Conservation (phyloP, 2,797 vertebrate species). For the Trachurus trachurus region DNA sequence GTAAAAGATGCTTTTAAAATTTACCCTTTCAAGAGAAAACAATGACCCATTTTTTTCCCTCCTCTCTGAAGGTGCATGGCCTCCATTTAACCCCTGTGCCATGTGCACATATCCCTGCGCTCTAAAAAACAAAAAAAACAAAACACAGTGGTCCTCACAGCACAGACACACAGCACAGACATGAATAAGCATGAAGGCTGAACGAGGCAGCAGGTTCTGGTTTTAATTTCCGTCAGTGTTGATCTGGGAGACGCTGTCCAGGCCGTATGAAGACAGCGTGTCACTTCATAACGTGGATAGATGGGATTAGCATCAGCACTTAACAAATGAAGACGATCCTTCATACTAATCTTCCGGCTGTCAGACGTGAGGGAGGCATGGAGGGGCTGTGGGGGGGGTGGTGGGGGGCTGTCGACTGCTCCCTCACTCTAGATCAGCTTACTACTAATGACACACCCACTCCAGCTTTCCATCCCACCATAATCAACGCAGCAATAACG, state of each 20-base stretch:
- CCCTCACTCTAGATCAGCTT: constrained; percentile 67
- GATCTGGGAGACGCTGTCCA: constrained; percentile 57
- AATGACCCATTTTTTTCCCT: background rate
- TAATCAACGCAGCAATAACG: constrained; percentile 51
- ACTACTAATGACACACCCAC: constrained; percentile 73
- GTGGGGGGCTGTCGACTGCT: constrained; percentile 40
- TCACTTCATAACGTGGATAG: constrained; percentile 73
- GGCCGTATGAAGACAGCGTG: constrained; percentile 64
- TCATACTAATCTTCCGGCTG: constrained; percentile 77
- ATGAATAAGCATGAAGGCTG: constrained; percentile 44
- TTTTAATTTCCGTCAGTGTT: constrained; percentile 72
- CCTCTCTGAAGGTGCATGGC: too few species aligned
- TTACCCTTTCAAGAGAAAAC: background rate
- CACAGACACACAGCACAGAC: constrained; percentile 17
- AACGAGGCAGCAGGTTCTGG: constrained; percentile 58
- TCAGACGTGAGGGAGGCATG: constrained; percentile 63
- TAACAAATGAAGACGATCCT: constrained; percentile 82
- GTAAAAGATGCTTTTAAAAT: background rate
- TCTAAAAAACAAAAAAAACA: constrained; percentile 5
- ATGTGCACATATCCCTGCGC: background rate
- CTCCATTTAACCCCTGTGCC: background rate
- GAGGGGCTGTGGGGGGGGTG: too few species aligned
- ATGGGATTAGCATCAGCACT: constrained; percentile 79
- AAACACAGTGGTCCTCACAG: background rate
- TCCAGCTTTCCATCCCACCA: constrained; percentile 43